Conservation (phyloP, 2,113 vertebrate species). For the Hystrix brachyura region DNA sequence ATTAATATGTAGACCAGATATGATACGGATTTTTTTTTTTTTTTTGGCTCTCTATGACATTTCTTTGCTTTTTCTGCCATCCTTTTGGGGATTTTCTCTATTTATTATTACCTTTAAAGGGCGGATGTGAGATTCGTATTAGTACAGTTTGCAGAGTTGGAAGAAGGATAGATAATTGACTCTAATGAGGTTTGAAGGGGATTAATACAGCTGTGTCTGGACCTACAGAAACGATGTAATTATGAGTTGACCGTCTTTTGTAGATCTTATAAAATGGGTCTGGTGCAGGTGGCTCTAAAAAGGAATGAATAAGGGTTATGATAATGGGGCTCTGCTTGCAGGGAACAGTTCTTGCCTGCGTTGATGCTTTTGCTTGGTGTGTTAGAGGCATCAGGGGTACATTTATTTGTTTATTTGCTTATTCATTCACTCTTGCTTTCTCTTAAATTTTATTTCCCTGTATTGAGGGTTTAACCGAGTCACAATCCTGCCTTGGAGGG, state of each 20-base stretch:
- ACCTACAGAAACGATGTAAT: constrained; percentile 7
- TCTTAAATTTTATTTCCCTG: constrained; percentile 32
- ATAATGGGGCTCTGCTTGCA: not conserved
- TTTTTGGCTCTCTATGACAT: not conserved
- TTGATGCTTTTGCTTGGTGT: not conserved
- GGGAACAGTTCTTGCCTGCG: not conserved
- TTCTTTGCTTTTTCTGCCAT: constrained; percentile 56
- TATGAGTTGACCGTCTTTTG: constrained; percentile 35
- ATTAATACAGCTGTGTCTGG: not conserved
- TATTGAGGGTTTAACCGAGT: not conserved
- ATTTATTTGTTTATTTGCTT: not conserved
- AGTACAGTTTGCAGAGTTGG: not conserved
- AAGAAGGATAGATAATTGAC: not conserved
- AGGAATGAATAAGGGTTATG: not conserved
- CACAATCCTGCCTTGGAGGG: not conserved
- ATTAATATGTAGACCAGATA: not conserved
- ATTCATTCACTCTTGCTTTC: not conserved
- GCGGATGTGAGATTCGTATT: not conserved
- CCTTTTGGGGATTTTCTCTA: constrained; percentile 20
- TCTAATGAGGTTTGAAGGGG: not conserved
- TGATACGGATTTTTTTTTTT: not conserved
- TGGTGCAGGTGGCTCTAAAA: constrained; percentile 18
- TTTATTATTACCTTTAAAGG: not conserved
- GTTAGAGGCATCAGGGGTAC: not conserved
- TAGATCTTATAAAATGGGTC: constrained; percentile 63